A percentile compares a stretch with the other conserved stretches of the same genome.
Conservation (phyloP, 2,888 invertebrate species). For the Syrphus vitripennis region DNA sequence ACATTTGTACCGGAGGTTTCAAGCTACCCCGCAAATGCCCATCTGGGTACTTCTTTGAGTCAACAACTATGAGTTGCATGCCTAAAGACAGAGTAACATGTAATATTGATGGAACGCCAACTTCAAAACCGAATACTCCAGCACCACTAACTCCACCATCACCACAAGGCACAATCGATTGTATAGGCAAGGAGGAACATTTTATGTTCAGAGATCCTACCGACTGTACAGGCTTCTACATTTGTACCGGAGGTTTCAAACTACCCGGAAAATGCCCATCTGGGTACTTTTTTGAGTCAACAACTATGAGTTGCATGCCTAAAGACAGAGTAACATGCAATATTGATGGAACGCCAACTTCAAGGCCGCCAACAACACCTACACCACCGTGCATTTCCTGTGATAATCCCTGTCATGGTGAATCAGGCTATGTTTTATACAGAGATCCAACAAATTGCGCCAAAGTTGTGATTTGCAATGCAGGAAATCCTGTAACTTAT, state of each 20-base stretch:
- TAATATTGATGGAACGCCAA: neutral
- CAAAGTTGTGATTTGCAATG: neutral
- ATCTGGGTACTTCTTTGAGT: neutral
- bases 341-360: neutral
- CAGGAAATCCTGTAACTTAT: neutral
- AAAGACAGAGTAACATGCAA: neutral
- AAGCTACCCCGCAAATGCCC: neutral
- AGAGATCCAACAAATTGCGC: constrained; percentile 1
- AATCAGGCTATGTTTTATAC: neutral
- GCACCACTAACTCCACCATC: neutral
- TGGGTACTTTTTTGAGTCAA: neutral
- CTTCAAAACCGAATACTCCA: neutral
- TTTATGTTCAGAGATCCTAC: no score
- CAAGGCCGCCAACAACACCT: neutral
- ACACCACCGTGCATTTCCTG: neutral
- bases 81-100: neutral
- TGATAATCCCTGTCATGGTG: neutral
- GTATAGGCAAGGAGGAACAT: no score
- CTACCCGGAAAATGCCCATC: neutral
- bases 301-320: neutral
- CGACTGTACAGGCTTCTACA: neutral
- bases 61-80: neutral
- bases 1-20: neutral
- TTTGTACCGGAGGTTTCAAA: neutral
- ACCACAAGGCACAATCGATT: no score